Evolutionary conservation across 2,797 vertebrate genomes (phyloP).

Genomic region (Neosilurus mollespiculum): DNA sequence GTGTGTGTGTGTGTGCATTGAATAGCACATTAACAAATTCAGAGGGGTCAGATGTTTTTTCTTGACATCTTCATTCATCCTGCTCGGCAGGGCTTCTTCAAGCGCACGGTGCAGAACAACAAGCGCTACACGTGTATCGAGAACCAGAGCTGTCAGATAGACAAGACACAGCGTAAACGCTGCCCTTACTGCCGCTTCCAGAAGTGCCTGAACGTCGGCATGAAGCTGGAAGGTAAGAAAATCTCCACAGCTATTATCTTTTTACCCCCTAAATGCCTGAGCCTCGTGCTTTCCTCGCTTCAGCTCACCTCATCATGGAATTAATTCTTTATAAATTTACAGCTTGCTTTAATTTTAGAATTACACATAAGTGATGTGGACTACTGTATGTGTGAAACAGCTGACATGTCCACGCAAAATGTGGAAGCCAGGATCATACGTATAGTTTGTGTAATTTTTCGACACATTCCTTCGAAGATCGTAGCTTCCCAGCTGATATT

Average conservation of each 20-base stretch:
- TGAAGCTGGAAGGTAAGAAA: constrained; percentile 96
- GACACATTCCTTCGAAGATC: too few species aligned
- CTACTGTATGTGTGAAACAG: background rate
- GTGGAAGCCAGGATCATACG: background rate
- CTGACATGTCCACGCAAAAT: background rate
- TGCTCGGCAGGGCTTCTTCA: constrained; percentile 92
- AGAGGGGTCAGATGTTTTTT: constrained; percentile 62
- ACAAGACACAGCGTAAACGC: constrained; percentile 98
- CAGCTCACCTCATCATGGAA: background rate
- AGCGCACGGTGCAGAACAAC: constrained; percentile 99
- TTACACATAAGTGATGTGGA: too few species aligned
- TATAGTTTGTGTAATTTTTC: too few species aligned
- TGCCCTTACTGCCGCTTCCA: constrained; percentile 99
- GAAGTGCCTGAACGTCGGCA: constrained; percentile 97
- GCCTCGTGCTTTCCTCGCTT: background rate
- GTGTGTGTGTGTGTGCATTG: constrained; percentile 53
- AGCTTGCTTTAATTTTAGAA: too few species aligned
- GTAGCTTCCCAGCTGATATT: constrained; percentile 58
- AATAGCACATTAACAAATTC: constrained; percentile 73
- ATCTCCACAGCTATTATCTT: constrained; percentile 9
- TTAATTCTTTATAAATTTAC: too few species aligned
- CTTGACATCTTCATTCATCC: constrained; percentile 72
- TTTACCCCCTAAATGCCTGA: background rate
- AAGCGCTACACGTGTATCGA: constrained; percentile 99
- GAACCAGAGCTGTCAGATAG: constrained; percentile 99